Conservation (phyloP, 2,113 vertebrate genomes). For the Varanus salvator region DNA sequence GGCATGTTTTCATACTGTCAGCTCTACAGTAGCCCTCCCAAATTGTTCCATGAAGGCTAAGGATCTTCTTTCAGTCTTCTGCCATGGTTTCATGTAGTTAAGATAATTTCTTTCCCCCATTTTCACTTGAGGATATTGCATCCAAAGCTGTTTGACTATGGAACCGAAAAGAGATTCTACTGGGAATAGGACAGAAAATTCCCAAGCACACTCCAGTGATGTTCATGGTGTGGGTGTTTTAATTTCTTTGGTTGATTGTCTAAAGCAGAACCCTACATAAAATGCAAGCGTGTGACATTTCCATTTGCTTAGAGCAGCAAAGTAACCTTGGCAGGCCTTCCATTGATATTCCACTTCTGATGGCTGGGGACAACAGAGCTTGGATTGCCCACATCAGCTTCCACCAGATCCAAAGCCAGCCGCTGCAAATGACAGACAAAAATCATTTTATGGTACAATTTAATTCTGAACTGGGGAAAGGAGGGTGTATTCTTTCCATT, state of each 20-base stretch:
- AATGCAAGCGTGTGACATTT: not conserved
- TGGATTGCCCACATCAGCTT: conserved; percentile 17
- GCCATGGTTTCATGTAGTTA: not conserved
- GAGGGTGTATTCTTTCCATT: conserved; percentile 16
- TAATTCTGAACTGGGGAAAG: conserved; percentile 21
- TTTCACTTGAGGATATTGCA: no score
- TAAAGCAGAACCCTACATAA: not conserved
- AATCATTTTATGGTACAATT: not conserved
- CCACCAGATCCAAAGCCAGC: not conserved
- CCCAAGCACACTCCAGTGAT: not conserved
- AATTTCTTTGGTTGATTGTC: not conserved
- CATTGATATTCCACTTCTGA: not conserved
- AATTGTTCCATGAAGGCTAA: not conserved
- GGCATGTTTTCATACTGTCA: not conserved
- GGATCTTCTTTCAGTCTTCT: not conserved
- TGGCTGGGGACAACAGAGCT: not conserved
- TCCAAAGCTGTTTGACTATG: no score
- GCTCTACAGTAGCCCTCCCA: not conserved
- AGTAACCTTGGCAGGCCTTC: not conserved
- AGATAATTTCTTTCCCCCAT: not conserved
- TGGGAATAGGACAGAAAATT: not conserved
- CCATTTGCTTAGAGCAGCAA: not conserved
- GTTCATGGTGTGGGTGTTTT: not conserved
- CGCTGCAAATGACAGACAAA: not conserved
- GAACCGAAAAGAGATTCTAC: no score